Evolutionary conservation across 2,888 invertebrate species (phyloP), one percentile per base, ranked within the genome.

Genomic region (Oegoconia quadripuncta): DNA sequence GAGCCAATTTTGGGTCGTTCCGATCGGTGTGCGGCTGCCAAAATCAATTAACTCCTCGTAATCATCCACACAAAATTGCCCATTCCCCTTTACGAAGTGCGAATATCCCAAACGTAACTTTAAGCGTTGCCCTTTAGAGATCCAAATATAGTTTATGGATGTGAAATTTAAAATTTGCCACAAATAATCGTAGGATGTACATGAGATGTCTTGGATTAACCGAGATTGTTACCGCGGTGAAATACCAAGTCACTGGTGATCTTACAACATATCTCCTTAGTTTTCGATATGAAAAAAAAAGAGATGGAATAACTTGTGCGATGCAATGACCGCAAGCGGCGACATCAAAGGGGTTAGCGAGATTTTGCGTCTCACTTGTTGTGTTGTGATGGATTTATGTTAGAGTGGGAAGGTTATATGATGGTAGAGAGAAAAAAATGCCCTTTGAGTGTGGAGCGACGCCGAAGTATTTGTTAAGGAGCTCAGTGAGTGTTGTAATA

Each of bases 11-110:
- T 50, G 50, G 52, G 59, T 53, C 57, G 52, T 66, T 66, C 62
- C 73, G 71, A 81, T 82, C 68, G 59, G 53, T 52, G 66, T 64
- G 59, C 61, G 61, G 50, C 71, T 73, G 79, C 75, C 79, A 74
- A 82, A 80, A 80, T 81, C 81, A 82, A 82, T 82, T 82, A 79
- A 66, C 60, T 63, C 65, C 60, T 69, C 67, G 64, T 72, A 79
- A 78, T 79, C 73, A 73, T 50, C 43, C 39, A 49, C 46, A 50
- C 64, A 47, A 52, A 38, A 1, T 32, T 50, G 37, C 16, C 2
- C 3, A 12, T 40, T 7, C 34, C 16, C 3, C 13, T 7, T 12
- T 1, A n/a, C n/a, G n/a, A n/a, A n/a, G n/a, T n/a, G n/a, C n/a
- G n/a, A 5, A 38, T 37, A 17, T 6, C 2, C 4, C 15, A 16